These are phyloP conservation scores for Pomatorhinus ruficollis DNA, from an alignment of 2,113 vertebrate genomes.

Conservation along the genomic window DNA sequence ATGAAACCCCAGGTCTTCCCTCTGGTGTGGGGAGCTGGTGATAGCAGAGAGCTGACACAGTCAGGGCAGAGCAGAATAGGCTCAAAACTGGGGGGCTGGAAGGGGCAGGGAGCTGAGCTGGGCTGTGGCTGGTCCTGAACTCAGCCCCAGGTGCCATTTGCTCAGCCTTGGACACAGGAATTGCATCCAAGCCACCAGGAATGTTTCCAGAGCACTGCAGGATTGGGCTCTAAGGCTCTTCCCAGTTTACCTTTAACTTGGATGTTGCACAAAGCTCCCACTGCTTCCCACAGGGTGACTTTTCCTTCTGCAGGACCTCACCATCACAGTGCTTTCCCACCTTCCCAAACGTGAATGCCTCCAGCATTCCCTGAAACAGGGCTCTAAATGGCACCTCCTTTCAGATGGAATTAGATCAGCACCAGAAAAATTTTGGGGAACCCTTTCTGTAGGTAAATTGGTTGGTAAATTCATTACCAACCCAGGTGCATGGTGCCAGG, in stretches of 20 bases:
- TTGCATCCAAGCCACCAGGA: neutral
- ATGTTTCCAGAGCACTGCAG: neutral
- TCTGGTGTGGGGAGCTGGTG: neutral
- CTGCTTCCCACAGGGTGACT: neutral
- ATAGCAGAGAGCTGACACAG: neutral
- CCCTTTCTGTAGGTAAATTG: neutral
- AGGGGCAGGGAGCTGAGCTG: neutral
- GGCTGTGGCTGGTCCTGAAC: neutral
- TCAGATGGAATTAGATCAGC: neutral
- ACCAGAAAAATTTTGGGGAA: neutral
- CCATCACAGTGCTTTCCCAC: neutral
- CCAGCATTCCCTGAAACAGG: fast-evolving
- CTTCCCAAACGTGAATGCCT: neutral
- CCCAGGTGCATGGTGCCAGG: neutral
- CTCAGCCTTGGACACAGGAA: neutral
- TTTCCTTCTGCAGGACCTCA: neutral
- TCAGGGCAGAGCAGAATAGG: fast-evolving
- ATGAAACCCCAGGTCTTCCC: neutral
- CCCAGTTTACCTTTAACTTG: neutral
- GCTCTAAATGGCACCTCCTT: neutral
- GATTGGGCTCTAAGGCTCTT: neutral
- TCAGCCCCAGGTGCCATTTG: neutral
- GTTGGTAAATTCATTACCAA: neutral
- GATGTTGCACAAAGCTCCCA: neutral
- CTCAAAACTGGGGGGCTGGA: neutral